These are phyloP conservation scores for Tiliacea aurago DNA, from an alignment of 2,888 invertebrate species.

Conservation along the genomic window DNA sequence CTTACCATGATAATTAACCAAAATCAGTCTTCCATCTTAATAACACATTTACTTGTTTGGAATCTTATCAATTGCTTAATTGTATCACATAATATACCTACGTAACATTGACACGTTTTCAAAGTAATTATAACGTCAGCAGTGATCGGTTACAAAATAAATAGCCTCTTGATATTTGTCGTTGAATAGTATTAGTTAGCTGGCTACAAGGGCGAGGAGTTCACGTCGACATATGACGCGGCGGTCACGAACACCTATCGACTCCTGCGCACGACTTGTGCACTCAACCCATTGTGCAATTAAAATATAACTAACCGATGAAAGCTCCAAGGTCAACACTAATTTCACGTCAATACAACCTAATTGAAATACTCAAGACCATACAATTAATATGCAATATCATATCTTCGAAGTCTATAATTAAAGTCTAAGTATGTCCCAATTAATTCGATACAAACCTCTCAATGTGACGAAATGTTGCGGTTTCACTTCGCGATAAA, in stretches of 20 bases:
- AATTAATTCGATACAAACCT: conserved; percentile 80
- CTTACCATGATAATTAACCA: conserved; percentile 25
- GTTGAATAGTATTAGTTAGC: conserved; percentile 54
- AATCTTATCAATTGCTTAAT: conserved; percentile 44
- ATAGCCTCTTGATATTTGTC: conserved; percentile 59
- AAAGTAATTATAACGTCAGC: conserved; percentile 67
- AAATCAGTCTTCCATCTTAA: conserved; percentile 33
- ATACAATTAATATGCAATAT: conserved; percentile 66
- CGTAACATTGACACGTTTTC: conserved; percentile 65
- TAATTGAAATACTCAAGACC: conserved; percentile 66
- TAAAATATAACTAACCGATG: conserved; percentile 69
- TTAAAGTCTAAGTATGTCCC: conserved; percentile 82
- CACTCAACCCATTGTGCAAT: conserved; percentile 76
- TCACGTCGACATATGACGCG: conserved; percentile 83
- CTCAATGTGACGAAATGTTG: conserved; percentile 79
- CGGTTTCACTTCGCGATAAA: conserved; percentile 77
- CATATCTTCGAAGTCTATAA: conserved; percentile 70
- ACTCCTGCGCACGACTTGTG: conserved; percentile 78
- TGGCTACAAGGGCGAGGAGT: conserved; percentile 79
- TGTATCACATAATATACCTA: conserved; percentile 42
- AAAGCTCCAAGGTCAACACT: conserved; percentile 74
- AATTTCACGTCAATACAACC: conserved; percentile 64
- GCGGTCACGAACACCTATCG: conserved; percentile 77
- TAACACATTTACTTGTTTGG: conserved; percentile 23
- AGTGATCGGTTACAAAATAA: conserved; percentile 63